Evolutionary conservation across 2,113 vertebrate species (phyloP), one percentile per base, ranked within the genome.

Genomic region (Mandrillus leucophaeus): DNA sequence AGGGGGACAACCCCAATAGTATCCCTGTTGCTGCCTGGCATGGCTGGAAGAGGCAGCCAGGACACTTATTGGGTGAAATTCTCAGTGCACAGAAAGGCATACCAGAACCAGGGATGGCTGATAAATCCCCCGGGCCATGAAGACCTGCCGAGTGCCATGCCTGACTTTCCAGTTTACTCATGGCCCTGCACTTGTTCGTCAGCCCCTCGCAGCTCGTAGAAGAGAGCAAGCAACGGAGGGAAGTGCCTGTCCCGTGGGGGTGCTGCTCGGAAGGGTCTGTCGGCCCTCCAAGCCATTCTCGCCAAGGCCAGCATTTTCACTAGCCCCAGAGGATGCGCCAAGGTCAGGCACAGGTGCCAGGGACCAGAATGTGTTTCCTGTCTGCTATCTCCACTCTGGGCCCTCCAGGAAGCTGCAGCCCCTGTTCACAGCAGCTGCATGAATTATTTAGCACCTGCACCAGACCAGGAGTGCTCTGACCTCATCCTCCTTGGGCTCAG

Each of bases 371-470:
- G 93, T 93, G 91, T 96, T 97, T 98, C 95, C 91, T 85, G 88
- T 96, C 97, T 52, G 20, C 97, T 4, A 70, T 95, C 95, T 94
- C 50, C 27, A 10, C 86, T 59, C 90, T 66, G 64, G 66, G 95
- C 85, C 82, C 45, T 96, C 97, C 98, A 91, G 98, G 98, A 98
- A 98, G 97, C 95, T 88, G 98, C 97, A 30, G 98, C 90, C 96
- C 92, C 90, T 7, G 23, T 87, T 80, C 57, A 11, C 83, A 38
- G 95, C 52, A 88, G 61, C 1, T 1, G 45, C 72, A 90, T 98
- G 95, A 98, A 99, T 99, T 98, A 99, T 99, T 98, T 88, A 99
- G 97, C 55, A 73, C 2, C 8, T 75, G 72, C 68, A 83, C 96
- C 86, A 92, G 90, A 32, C 14, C 2, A 8, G 76, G 88, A 88